These are phyloP conservation scores for Drosophila ohnishii DNA, from an alignment of 1,140 invertebrate genomes.

Conservation along the genomic window DNA sequence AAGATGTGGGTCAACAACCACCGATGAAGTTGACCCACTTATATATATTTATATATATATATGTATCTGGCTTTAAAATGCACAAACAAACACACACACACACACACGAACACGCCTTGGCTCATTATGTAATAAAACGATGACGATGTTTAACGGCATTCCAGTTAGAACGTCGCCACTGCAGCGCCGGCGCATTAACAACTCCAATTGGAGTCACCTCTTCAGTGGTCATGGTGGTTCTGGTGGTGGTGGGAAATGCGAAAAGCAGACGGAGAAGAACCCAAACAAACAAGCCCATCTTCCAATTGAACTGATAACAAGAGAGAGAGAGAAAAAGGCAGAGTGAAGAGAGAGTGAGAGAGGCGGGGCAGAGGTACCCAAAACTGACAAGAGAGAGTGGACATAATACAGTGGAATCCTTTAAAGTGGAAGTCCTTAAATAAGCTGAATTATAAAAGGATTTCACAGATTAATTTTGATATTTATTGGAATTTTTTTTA, in stretches of 20 bases:
- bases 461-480: background rate
- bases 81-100: slow-evolving; percentile 30
- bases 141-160: slow-evolving; percentile 69
- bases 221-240: background rate
- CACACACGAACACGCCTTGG: slow-evolving; percentile 7
- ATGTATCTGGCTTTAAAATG: slow-evolving; percentile 64
- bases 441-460: background rate
- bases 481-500: too few relatives aligned
- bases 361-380: slow-evolving; percentile 9
- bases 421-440: background rate
- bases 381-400: slow-evolving; percentile 15
- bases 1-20: slow-evolving; percentile 80
- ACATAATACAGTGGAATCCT: slow-evolving; percentile 21
- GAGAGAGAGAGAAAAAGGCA: slow-evolving; percentile 1
- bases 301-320: slow-evolving; percentile 47
- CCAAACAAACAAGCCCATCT: slow-evolving; percentile 50
- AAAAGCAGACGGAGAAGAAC: slow-evolving; percentile 34
- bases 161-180: slow-evolving; percentile 28
- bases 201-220: slow-evolving; percentile 69
- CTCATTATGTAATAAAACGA: slow-evolving; percentile 72
- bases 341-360: background rate
- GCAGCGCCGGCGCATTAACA: slow-evolving; percentile 71
- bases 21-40: slow-evolving; percentile 76
- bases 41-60: slow-evolving; percentile 14
- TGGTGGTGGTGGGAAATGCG: slow-evolving; percentile 30